Evolutionary conservation across 2,888 invertebrate genomes (phyloP), one percentile per base, ranked within the genome.

Genomic region (Dorcus parallelipipedus): DNA sequence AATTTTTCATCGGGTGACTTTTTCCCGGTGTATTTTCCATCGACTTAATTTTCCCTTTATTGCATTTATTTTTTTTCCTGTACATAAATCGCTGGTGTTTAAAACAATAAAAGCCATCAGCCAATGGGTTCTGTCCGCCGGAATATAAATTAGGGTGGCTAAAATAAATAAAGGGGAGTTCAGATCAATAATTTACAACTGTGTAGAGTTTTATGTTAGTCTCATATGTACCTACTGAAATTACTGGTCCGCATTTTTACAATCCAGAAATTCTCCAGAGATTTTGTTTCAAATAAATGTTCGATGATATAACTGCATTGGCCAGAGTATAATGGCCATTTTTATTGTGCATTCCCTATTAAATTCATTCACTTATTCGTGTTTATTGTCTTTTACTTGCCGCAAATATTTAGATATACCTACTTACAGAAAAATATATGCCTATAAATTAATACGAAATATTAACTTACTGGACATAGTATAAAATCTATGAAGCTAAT

Each of bases 161-260:
- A 76, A 76, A 76, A 76, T 76, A 76, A 76, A 76, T 76, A 76
- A 76, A 76, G 73, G 74, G 76, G 73, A 71, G 71, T 66, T 60
- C 66, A 72, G 73, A 76, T 76, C 76, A 74, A 76, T 76, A 76
- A 75, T 76, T 75, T 75, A 76, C 73, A 76, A 74, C 73, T 71
- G 71, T 73, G 73, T 69, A 67, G 68, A 67, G 68, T 73, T 72
- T 73, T 72, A 73, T 72, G 71, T 73, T 71, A 70, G 73, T 73
- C 73, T 73, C 71, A 70, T 70, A 71, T 71, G 70, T 71, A 71
- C 68, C 67, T 60, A 59, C 58, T 67, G 72, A 73, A 75, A 74
- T 75, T 73, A 73, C 73, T 69, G 73, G 71, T 69, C 69, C 73
- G 73, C 73, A 72, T 73, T 74, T 75, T 74, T 74, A 73, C 73